A percentile compares a stretch with the other conserved stretches of the same genome.
These are phyloP conservation scores for Candoia aspera DNA, from an alignment of 2,113 vertebrate genomes.

Conservation along the genomic window DNA sequence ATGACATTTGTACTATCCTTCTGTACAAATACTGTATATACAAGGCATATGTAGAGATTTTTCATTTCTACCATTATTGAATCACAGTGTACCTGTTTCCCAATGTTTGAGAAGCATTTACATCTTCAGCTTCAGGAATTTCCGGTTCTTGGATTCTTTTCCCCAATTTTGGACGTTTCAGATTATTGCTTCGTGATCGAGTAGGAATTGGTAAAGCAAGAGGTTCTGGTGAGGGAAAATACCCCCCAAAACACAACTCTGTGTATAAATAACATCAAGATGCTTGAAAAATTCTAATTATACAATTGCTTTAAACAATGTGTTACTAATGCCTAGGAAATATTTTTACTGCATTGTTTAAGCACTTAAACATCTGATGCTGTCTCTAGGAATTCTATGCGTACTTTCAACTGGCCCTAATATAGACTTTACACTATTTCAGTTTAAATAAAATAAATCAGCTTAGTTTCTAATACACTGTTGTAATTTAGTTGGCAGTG, in stretches of 20 bases:
- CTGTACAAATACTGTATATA: neutral
- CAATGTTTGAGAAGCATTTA: conserved; percentile 34
- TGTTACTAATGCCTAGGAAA: neutral
- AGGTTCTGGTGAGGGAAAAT: conserved; percentile 46
- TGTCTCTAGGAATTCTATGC: neutral
- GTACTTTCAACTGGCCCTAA: neutral
- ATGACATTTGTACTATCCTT: neutral
- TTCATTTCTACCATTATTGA: neutral
- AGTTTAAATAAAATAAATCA: neutral
- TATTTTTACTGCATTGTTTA: neutral
- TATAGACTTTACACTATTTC: neutral
- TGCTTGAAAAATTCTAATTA: neutral
- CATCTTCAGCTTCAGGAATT: conserved; percentile 52
- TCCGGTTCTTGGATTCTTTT: conserved; percentile 54
- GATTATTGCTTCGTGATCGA: conserved; percentile 61
- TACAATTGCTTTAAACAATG: neutral
- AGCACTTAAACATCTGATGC: neutral
- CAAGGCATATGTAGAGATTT: neutral
- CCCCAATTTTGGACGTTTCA: conserved; percentile 72
- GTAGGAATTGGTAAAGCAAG: conserved; percentile 44
- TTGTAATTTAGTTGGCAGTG: neutral
- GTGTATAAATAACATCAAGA: neutral
- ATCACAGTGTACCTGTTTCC: conserved; percentile 65
- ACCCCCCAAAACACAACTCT: neutral
- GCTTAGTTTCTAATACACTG: neutral